These are phyloP conservation scores for Ictalurus furcatus DNA, from an alignment of 2,113 vertebrate genomes.

Conservation along the genomic window DNA sequence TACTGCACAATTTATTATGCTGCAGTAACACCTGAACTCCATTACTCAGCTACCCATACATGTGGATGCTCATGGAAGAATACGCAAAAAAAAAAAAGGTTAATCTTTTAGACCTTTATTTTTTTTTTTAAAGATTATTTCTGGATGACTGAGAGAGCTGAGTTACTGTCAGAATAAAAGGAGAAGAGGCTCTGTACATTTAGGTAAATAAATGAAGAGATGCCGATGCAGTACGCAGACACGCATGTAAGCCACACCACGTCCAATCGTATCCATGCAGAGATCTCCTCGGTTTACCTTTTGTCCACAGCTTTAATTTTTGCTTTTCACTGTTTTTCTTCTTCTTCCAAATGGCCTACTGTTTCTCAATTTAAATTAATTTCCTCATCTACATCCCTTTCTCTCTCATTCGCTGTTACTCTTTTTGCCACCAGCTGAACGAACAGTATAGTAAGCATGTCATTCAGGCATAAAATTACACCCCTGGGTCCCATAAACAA, in stretches of 20 bases:
- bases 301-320: constrained; percentile 76
- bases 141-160: not conserved
- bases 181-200: not conserved
- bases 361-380: not conserved
- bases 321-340: constrained; percentile 62
- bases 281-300: constrained; percentile 50
- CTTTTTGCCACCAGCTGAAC: constrained; percentile 45
- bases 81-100: no score
- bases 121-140: not conserved
- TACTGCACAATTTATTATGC: not conserved
- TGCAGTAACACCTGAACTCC: not conserved
- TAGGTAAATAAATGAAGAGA: not conserved
- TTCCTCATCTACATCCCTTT: not conserved
- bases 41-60: not conserved
- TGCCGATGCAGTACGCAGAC: not conserved
- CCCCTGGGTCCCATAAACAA: constrained; percentile 84
- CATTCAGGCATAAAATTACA: constrained; percentile 86
- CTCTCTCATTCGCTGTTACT: constrained; percentile 25
- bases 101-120: not conserved
- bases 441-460: constrained; percentile 83
- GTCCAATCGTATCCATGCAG: not conserved
- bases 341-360: not conserved
- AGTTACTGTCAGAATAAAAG: constrained; percentile 19
- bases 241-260: not conserved
- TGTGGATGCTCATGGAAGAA: not conserved